phyloP scores from a whole-genome alignment of 2,888 invertebrate genomes.

The Clusia tigrina region DNA sequence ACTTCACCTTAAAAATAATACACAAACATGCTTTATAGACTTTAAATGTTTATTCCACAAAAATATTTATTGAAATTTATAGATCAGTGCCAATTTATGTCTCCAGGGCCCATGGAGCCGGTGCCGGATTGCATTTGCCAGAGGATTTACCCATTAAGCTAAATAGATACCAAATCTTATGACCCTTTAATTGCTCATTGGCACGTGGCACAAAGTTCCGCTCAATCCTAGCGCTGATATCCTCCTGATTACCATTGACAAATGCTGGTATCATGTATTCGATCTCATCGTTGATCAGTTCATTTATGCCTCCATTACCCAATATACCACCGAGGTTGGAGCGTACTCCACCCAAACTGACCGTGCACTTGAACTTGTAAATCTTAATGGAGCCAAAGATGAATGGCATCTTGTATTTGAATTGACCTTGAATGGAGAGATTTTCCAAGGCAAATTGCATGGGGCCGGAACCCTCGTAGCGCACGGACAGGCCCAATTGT shows the following conservation, averaged over 20 bases:
- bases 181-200: conserved; percentile 48
- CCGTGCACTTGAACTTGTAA: conserved; percentile 49
- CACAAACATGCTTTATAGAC: too few relatives aligned
- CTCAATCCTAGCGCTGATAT: conserved; percentile 49
- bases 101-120: conserved; percentile 48
- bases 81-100: background rate
- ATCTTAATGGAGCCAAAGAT: conserved; percentile 56
- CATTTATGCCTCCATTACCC: conserved; percentile 51
- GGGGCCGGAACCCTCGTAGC: conserved; percentile 53
- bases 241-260: conserved; percentile 46
- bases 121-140: conserved; percentile 46
- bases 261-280: conserved; percentile 47
- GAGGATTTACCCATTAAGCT: conserved; percentile 24
- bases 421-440: conserved; percentile 51
- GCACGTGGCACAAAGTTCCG: conserved; percentile 46
- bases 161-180: conserved; percentile 54
- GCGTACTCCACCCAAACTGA: conserved; percentile 47
- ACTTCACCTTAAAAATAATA: too few relatives aligned
- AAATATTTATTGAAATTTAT: too few relatives aligned
- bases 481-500: conserved; percentile 47
- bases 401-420: conserved; percentile 58
- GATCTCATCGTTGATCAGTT: conserved; percentile 48
- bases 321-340: conserved; percentile 55
- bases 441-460: conserved; percentile 49
- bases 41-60: too few relatives aligned